Base-by-base conservation (phyloP, 2,888 invertebrate species). In the Nomada fabriciana region DNA sequence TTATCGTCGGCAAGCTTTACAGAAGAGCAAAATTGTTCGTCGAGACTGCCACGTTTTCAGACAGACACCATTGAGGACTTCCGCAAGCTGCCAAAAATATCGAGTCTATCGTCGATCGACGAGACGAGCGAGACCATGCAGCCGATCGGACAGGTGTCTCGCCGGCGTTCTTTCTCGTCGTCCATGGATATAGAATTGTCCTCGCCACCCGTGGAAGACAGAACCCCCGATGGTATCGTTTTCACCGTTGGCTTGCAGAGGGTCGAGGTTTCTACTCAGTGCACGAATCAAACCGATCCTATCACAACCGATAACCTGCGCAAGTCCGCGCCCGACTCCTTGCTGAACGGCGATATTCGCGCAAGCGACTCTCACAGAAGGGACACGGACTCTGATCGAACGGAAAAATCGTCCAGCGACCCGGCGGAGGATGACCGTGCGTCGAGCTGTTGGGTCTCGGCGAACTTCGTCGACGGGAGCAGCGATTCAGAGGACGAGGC, bases 71-170 rank as follows among this genome's bases (percentile, higher is more conserved):
- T 80, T 55, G 93, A 93, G 7, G 93, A 94, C 53, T 90, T 91
- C 13, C 91, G 92, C 2, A 90, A 91, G 61, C 90, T 94, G 67
- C 92, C 92, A 25, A 94, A 94, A 60, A 94, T 94, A 74, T 93
- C 94, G 72, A 93, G 93, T 82, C 88, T 94, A 10, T 94, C 93
- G 68, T 94, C 94, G 2, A 93, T 94, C 23, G 94, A 93, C 76
- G 94, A 94, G 82, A 93, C 92, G 71, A 93, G 90, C 80, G 94
- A 94, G 87, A 92, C 89, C 5, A 83, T 86, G 29, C 88, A 88
- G 11, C 81, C 87, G 10, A 76, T 59, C 0, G 83, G 77, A 10
- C 86, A 82, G 18, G 53, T 60, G 9, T 73, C 84, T 7, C 78
- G 80, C 20, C 74, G 84, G 36, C 76, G 84, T 13, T 89, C 88